A percentile compares a stretch with the other conserved stretches of the same genome.
Evolutionary conservation across 2,888 invertebrate species (phyloP).

Genomic region (Rhagophthalmus giganteus): DNA sequence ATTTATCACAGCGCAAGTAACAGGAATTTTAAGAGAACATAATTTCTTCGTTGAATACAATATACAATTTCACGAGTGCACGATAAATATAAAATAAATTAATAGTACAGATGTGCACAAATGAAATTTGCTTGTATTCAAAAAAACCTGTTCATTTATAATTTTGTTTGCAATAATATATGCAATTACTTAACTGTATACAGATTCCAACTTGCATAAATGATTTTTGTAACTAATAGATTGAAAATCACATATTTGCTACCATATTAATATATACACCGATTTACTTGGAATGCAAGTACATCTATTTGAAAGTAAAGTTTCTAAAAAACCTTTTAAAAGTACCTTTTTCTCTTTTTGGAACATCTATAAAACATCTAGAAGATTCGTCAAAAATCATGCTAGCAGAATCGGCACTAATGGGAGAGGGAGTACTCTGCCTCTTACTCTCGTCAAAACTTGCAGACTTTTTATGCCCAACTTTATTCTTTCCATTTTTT

Average conservation of each 20-base stretch:
- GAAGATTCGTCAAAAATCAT: conserved; percentile 39
- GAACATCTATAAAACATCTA: conserved; percentile 32
- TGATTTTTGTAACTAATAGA: too few relatives aligned
- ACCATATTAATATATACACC: too few relatives aligned
- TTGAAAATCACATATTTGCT: too few relatives aligned
- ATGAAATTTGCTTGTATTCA: conserved; percentile 8
- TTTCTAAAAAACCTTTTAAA: conserved; percentile 54
- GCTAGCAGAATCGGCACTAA: conserved; percentile 38
- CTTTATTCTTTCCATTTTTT: conserved; percentile 26
- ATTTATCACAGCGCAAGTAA: conserved; percentile 34
- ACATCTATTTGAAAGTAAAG: conserved; percentile 21
- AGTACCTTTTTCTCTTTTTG: conserved; percentile 65
- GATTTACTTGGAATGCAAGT: background rate
- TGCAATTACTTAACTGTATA: too few relatives aligned
- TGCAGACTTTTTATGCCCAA: conserved; percentile 44
- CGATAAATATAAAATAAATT: conserved; percentile 19
- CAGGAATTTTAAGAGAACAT: conserved; percentile 34
- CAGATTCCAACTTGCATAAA: too few relatives aligned
- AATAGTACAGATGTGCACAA: conserved; percentile 17
- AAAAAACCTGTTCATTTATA: background rate
- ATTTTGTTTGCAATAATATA: conserved; percentile 19
- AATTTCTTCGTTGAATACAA: conserved; percentile 12
- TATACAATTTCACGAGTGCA: conserved; percentile 12
- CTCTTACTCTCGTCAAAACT: conserved; percentile 44
- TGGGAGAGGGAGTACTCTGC: conserved; percentile 33